These are phyloP conservation scores for Rissa tridactyla DNA, from an alignment of 2,113 vertebrate species.

Conservation along the genomic window DNA sequence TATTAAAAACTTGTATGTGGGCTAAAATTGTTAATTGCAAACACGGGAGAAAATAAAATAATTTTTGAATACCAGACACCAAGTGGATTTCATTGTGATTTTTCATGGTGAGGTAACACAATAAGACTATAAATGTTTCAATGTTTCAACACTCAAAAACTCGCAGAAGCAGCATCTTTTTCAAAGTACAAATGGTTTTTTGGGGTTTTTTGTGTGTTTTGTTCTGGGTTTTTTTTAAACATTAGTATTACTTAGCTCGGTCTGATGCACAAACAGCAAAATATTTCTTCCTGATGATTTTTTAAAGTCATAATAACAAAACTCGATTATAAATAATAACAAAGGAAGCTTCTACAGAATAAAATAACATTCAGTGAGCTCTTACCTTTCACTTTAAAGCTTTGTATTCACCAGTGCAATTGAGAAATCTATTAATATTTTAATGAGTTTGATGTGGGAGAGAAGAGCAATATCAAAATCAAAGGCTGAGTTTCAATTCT, in stretches of 20 bases:
- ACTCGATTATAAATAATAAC: not conserved
- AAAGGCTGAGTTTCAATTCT: not conserved
- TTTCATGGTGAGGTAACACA: not conserved
- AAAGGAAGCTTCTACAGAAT: not conserved
- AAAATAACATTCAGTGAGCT: not conserved
- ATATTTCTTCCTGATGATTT: not conserved
- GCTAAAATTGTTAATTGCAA: not conserved
- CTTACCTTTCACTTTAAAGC: not conserved
- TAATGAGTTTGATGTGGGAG: fast-evolving
- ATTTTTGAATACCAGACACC: not conserved
- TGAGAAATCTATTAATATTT: not conserved
- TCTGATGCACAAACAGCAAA: not conserved
- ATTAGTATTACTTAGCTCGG: not conserved
- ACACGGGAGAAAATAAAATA: not conserved
- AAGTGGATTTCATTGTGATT: not conserved
- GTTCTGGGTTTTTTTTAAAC: fast-evolving
- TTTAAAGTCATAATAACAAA: not conserved
- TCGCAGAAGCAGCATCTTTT: not conserved
- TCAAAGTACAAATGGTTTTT: not conserved
- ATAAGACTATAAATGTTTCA: not conserved
- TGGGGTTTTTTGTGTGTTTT: not conserved
- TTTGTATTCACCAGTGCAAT: not conserved
- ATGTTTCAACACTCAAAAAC: not conserved
- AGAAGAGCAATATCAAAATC: not conserved
- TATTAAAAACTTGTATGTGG: not conserved